A percentile compares a stretch with the other conserved stretches of the same genome.
These are phyloP conservation scores for Actinostola sp. DNA, from an alignment of 92 coral and sea anemone genomes.

Conservation along the genomic window DNA sequence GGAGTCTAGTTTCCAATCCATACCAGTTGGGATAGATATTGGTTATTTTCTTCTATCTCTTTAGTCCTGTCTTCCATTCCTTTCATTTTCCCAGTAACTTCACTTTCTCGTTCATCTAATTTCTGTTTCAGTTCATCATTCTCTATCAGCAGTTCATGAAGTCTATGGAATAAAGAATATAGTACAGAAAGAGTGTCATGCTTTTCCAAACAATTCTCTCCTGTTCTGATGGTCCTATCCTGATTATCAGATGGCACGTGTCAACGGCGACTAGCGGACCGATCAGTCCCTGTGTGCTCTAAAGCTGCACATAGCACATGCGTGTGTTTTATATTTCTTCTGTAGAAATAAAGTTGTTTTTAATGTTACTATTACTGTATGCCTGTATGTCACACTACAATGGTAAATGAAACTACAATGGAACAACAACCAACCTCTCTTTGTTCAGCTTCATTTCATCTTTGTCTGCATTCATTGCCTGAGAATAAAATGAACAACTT, in stretches of 20 bases:
- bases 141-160: conserved; percentile 89
- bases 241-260: too few species aligned
- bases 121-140: conserved; percentile 89
- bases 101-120: conserved; percentile 61
- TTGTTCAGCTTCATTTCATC: conserved; percentile 45
- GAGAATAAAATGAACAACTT: background rate
- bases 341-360: too few species aligned
- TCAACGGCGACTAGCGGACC: too few species aligned
- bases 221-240: too few species aligned
- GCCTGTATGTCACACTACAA: too few species aligned
- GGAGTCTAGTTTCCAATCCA: too few species aligned
- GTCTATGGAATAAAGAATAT: conserved; percentile 36
- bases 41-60: conserved; percentile 65
- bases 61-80: conserved; percentile 48
- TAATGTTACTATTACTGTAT: too few species aligned
- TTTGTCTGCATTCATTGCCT: conserved; percentile 36
- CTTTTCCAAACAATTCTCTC: too few species aligned
- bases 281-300: too few species aligned
- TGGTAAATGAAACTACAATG: background rate
- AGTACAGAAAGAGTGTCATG: background rate
- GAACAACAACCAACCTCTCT: conserved; percentile 37
- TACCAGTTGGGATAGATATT: conserved; percentile 77
- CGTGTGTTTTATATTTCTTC: too few species aligned
- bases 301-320: too few species aligned
- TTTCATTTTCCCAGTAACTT: conserved; percentile 47